Percentiles rank a stretch among this genome's conserved stretches.
These are phyloP conservation scores for Arion vulgaris DNA, from an alignment of 1,140 invertebrate genomes.

Conservation along the genomic window DNA sequence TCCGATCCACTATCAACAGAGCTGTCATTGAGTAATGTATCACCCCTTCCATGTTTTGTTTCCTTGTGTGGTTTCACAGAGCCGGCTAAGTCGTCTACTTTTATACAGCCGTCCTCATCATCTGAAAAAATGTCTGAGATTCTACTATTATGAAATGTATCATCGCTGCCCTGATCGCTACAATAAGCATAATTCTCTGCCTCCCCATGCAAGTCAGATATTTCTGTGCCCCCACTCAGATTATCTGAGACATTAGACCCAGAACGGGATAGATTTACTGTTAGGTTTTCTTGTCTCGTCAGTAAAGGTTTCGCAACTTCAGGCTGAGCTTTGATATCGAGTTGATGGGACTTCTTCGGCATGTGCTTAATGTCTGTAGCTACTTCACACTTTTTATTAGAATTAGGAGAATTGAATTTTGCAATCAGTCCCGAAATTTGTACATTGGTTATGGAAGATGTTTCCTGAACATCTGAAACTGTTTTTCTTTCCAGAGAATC, in stretches of 20 bases:
- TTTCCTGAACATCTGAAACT: background rate
- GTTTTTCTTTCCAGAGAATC: background rate
- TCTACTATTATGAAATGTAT: background rate
- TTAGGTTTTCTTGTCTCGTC: background rate
- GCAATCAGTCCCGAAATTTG: background rate
- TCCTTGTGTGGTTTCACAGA: background rate
- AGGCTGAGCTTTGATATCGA: background rate
- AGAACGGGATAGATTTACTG: background rate
- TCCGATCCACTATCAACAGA: background rate
- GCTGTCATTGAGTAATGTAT: background rate
- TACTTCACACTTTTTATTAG: background rate
- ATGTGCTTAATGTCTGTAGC: background rate
- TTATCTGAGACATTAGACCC: slow-evolving; percentile 19
- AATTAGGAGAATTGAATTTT: background rate
- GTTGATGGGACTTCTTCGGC: background rate
- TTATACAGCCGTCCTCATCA: slow-evolving; percentile 10
- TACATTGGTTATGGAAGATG: background rate
- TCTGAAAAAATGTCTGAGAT: slow-evolving; percentile 7
- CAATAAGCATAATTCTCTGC: background rate
- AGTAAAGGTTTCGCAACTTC: background rate
- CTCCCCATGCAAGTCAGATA: slow-evolving; percentile 21
- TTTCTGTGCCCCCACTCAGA: slow-evolving; percentile 1
- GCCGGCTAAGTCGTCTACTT: background rate
- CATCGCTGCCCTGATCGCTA: slow-evolving; percentile 8
- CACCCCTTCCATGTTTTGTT: background rate